phyloP scores from a whole-genome alignment of 37 sponge, comb jelly and placozoan genomes.

The Aplysina aerophoba region DNA sequence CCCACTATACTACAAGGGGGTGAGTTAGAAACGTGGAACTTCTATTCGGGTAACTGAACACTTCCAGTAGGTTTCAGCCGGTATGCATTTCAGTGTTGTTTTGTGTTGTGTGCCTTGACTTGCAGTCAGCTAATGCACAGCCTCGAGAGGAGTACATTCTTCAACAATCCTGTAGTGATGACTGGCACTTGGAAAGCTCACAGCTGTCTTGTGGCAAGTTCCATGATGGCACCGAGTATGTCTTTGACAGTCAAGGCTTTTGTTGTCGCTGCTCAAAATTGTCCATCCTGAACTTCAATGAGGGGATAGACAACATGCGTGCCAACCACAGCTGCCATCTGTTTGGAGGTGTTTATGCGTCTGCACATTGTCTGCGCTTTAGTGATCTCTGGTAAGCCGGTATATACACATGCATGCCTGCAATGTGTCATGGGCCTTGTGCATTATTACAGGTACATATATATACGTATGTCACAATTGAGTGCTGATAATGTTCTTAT shows the following conservation, averaged over 20 bases:
- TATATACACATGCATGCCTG: background rate
- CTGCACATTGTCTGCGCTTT: slow-evolving; percentile 28
- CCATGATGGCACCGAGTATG: slow-evolving; percentile 1
- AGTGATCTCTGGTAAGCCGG: background rate
- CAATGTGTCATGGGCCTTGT: too few species aligned
- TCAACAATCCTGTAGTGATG: slow-evolving; percentile 56
- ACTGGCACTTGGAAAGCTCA: background rate
- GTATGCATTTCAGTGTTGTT: too few species aligned
- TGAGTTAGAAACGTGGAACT: slow-evolving; percentile 29
- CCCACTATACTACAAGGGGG: slow-evolving; percentile 58
- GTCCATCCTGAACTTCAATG: background rate
- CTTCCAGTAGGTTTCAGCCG: too few species aligned
- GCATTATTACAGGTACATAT: too few species aligned
- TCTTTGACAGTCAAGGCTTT: slow-evolving; percentile 87
- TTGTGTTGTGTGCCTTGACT: background rate
- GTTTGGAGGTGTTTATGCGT: slow-evolving; percentile 37
- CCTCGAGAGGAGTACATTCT: slow-evolving; percentile 50
- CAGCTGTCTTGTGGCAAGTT: slow-evolving; percentile 62
- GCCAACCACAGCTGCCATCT: slow-evolving; percentile 32
- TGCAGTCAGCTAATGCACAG: slow-evolving; percentile 67
- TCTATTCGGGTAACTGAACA: too few species aligned
- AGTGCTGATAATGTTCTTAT: too few species aligned
- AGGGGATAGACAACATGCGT: slow-evolving; percentile 17
- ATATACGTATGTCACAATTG: too few species aligned
- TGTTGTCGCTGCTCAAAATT: slow-evolving; percentile 55